Percentiles rank a stretch among this genome's conserved stretches.
phyloP scores from a whole-genome alignment of 1,140 invertebrate genomes.

The Heliconius congener region DNA sequence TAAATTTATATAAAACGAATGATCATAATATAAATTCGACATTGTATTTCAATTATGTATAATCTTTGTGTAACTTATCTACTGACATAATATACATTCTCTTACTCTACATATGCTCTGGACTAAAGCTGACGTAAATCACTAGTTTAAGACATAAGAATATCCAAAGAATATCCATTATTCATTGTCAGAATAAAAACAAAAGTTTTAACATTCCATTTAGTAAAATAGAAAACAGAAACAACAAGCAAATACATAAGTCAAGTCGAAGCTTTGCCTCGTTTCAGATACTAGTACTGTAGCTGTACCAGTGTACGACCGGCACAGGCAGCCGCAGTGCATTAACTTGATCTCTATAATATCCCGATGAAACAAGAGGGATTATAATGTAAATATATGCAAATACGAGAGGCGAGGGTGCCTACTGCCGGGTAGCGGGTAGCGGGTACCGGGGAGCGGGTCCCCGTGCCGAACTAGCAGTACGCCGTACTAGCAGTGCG shows the following conservation, averaged over 20 bases:
- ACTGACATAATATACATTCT: too few species aligned
- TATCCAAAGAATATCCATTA: too few species aligned
- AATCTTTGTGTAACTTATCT: too few species aligned
- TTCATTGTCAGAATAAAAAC: neutral
- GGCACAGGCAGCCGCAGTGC: slow-evolving; percentile 9
- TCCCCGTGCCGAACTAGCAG: too few species aligned
- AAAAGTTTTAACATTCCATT: slow-evolving; percentile 28
- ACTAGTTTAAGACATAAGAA: too few species aligned
- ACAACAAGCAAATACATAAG: slow-evolving; percentile 41
- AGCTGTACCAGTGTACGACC: neutral
- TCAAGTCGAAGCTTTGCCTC: slow-evolving; percentile 26
- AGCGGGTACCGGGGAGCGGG: too few species aligned
- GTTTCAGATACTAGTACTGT: neutral
- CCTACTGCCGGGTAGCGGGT: neutral
- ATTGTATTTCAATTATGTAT: too few species aligned
- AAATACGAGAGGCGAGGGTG: slow-evolving; percentile 44
- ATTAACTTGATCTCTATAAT: slow-evolving; percentile 41
- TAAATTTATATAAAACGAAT: too few species aligned
- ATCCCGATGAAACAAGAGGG: slow-evolving; percentile 50
- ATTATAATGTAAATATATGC: slow-evolving; percentile 66
- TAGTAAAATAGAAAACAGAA: slow-evolving; percentile 31
- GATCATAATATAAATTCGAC: too few species aligned
- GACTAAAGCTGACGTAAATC: too few species aligned
- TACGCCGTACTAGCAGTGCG: too few species aligned
- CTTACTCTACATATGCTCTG: too few species aligned